phyloP scores from a whole-genome alignment of 2,113 vertebrate species.

The Cairina moschata region DNA sequence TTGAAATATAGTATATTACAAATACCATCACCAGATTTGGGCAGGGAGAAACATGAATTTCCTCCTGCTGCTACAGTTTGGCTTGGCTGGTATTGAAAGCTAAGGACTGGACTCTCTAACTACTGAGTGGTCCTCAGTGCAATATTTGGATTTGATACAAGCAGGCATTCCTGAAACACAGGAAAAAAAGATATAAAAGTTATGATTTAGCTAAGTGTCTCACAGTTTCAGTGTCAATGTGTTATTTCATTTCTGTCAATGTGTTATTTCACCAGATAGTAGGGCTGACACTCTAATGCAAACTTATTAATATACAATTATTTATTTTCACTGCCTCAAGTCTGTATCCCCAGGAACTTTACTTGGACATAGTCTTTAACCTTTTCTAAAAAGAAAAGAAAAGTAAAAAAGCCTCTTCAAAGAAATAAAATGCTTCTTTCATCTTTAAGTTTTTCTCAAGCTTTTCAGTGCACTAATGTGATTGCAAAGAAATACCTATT shows the following conservation, averaged over 20 bases:
- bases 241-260: not conserved
- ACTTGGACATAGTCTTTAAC: not conserved
- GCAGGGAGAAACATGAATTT: not conserved
- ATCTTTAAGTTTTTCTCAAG: not conserved
- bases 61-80: not conserved
- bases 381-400: not conserved
- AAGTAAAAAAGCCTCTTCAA: not conserved
- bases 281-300: not conserved
- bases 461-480: not conserved
- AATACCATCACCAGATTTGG: not conserved
- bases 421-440: not conserved
- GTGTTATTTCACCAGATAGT: not conserved
- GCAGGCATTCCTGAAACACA: not conserved
- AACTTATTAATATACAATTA: not conserved
- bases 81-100: not conserved
- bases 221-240: not conserved
- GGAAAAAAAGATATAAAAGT: not conserved
- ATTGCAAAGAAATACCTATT: not conserved
- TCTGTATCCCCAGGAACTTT: not conserved
- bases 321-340: not conserved
- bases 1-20: not conserved
- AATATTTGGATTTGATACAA: not conserved
- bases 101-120: not conserved
- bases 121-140: not conserved
- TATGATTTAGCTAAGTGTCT: not conserved